Evolutionary conservation across 2,113 vertebrate genomes (phyloP), one percentile per base, ranked within the genome.

Genomic region (Lepidothrix coronata): DNA sequence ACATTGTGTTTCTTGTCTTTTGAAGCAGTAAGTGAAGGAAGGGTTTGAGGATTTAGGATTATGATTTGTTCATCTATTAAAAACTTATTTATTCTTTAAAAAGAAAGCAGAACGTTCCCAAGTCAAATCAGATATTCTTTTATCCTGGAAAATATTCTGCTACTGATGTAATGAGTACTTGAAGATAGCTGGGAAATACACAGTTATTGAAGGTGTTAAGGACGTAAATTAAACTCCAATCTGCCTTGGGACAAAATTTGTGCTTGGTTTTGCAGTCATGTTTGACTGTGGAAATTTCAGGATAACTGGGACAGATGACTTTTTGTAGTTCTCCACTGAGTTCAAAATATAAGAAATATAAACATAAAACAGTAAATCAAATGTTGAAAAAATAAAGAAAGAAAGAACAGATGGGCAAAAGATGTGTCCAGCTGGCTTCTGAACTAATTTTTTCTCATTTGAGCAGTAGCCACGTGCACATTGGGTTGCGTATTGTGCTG

Each of bases 341-440:
- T 68, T 93, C 9, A 48, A 90, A 93, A 88, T 59, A 92, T 49
- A 44, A 86, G 43, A 95, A 92, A 77, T 10, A 74, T 27, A 94
- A 96, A 93, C 59, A 85, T n/a, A 81, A 95, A 96, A 83, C 79
- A 86, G 65, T 90, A 96, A 94, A 91, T 94, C 59, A 86, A 65
- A 79, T 71, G 59, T 91, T 88, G 75, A 91, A 91, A 80, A 95
- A 85, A 88, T 48, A 91, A 92, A 91, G 81, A 97, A 93, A 93
- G 77, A 94, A 0, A 0, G 33, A 96, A 86, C 90, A 97, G 90
- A 93, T 93, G 90, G 92, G 48, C 13, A 77, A 80, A 93, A 90
- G 78, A 76, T 70, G 55, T 88, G 93, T 95, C 91, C 91, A 97
- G 79, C 90, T 95, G 93, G 95, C 94, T 96, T 51, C 14, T 66